Conservation (phyloP, 1,140 invertebrate species). For the Helicoverpa zea region DNA sequence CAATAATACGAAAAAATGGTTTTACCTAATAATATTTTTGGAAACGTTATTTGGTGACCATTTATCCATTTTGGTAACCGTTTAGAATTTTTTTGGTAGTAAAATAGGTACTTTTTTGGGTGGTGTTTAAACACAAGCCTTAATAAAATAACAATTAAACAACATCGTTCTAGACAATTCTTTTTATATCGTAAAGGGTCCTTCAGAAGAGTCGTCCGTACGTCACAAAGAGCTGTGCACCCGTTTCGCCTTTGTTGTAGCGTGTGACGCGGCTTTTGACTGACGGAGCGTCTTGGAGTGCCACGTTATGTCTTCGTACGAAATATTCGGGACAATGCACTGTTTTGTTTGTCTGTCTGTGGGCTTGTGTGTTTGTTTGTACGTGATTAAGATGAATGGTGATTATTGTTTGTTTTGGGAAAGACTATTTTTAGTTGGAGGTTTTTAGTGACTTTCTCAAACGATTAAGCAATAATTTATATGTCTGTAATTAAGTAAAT, state of each 20-base stretch:
- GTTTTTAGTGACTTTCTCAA: no score
- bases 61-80: no score
- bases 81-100: no score
- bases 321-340: constrained; percentile 47
- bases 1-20: no score
- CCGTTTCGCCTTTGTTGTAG: constrained; percentile 21
- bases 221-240: constrained; percentile 19
- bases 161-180: constrained; percentile 43
- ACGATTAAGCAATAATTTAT: no score
- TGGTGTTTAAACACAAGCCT: no score
- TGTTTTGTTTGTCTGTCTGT: constrained; percentile 16
- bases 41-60: no score
- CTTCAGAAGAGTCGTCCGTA: constrained; percentile 22
- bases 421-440: no score
- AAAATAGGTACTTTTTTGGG: no score
- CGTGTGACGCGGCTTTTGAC: constrained; percentile 45
- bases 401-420: neutral
- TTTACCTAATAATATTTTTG: no score
- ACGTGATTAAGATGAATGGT: neutral
- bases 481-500: no score
- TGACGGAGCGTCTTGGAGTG: constrained; percentile 31
- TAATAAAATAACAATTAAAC: constrained; percentile 35
- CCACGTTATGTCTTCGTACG: constrained; percentile 44
- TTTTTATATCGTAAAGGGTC: constrained; percentile 44
- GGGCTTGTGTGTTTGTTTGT: neutral